Percentiles rank a stretch among this genome's conserved stretches.
These are phyloP conservation scores for Drosophila borborema DNA, from an alignment of 2,888 invertebrate species.

Conservation along the genomic window DNA sequence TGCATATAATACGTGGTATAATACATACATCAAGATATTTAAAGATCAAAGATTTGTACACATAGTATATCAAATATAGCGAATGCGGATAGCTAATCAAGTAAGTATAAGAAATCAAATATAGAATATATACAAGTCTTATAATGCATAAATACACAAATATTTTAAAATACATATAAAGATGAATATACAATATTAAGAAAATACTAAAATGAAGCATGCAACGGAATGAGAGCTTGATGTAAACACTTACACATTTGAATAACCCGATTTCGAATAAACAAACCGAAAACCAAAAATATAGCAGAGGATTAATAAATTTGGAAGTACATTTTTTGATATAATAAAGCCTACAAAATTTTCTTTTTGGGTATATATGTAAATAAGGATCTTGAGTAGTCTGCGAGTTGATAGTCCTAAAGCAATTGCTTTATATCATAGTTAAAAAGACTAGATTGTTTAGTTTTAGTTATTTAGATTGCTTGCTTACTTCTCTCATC, in stretches of 20 bases:
- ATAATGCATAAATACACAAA: neutral
- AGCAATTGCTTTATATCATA: neutral
- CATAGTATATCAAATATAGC: neutral
- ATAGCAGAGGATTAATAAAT: conserved; percentile 40
- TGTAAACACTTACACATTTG: conserved; percentile 54
- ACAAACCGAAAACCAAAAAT: conserved; percentile 30
- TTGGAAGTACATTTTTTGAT: conserved; percentile 6
- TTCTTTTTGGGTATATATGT: neutral
- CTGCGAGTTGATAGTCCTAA: neutral
- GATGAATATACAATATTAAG: neutral
- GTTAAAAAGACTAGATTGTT: neutral
- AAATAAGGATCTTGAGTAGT: neutral
- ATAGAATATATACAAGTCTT: conserved; percentile 16
- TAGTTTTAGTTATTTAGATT: neutral
- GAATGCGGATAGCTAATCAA: neutral
- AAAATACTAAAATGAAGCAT: conserved; percentile 17
- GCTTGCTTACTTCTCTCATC: conserved; percentile 78
- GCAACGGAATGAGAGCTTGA: conserved; percentile 14
- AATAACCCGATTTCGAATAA: conserved; percentile 29
- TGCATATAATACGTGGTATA: neutral
- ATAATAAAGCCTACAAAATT: neutral
- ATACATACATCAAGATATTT: neutral
- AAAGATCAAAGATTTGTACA: neutral
- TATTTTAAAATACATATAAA: conserved; percentile 17
- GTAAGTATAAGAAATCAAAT: neutral